Conservation (phyloP, 1,140 invertebrate genomes). For the Agrypnia vestita region DNA sequence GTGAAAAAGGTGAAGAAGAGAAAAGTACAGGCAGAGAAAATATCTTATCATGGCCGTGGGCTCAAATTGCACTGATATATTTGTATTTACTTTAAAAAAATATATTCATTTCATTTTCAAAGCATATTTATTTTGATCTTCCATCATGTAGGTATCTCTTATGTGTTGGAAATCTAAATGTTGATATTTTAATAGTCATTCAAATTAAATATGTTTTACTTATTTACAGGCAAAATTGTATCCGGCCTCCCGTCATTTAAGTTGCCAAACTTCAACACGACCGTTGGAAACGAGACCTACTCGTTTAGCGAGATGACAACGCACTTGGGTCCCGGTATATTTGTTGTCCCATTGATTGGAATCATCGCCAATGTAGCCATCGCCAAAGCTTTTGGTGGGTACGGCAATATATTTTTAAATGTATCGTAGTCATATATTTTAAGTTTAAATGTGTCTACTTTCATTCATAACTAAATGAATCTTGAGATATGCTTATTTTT, state of each 20-base stretch:
- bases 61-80: too few species aligned
- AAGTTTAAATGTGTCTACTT: too few species aligned
- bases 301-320: conserved; percentile 75
- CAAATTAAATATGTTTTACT: background rate
- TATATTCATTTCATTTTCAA: too few species aligned
- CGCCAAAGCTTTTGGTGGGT: conserved; percentile 83
- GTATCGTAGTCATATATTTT: too few species aligned
- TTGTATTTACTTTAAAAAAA: too few species aligned
- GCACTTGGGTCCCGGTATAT: conserved; percentile 78
- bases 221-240: conserved; percentile 73
- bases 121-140: too few species aligned
- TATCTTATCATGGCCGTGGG: too few species aligned
- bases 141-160: background rate
- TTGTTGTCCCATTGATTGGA: conserved; percentile 82
- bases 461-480: too few species aligned
- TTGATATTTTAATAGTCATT: background rate
- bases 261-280: conserved; percentile 73
- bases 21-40: too few species aligned
- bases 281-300: conserved; percentile 74
- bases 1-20: too few species aligned
- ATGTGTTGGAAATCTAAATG: background rate
- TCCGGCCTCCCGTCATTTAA: conserved; percentile 76
- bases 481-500: too few species aligned
- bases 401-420: conserved; percentile 32
- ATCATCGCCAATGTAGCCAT: conserved; percentile 86